Base-by-base conservation (phyloP, 1,140 invertebrate species). In the Caerostris extrusa region DNA sequence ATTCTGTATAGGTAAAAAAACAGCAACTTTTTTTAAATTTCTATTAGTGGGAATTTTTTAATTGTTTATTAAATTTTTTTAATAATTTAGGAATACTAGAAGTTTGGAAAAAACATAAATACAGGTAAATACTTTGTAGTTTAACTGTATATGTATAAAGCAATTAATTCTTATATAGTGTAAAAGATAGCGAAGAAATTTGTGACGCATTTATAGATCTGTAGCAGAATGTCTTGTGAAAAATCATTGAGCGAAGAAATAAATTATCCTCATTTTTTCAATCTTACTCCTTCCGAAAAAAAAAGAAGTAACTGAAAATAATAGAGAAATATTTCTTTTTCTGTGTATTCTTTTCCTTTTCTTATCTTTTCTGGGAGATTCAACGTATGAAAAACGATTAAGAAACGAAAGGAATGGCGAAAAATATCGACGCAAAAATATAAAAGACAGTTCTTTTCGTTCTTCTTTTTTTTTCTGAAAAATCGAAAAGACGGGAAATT, bases 321-420 rank as follows among this genome's bases (percentile, higher is more conserved):
- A 90, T 90, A 53, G 89, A 90, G 71, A 90, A 81, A 60, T 53
- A 50, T n/a, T 56, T 56, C n/a, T 90, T 55, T 82, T 90, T 82
- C 34, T 34, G 19, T 60, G 7, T 34, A 86, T 86, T 12, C 10
- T 14, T 14, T 71, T 71, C 10, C 34, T 71, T 71, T 71, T 10
- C 7, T 19, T n/a, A 14, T 7, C 5, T 71, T 58, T 53, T 90
- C 55, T 12, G 10, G 55, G 89, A 56, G 71, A 82, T 55, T 77
- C 69, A 90, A 90, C 67, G 64, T 82, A 90, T 90, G 89, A 90
- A 90, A n/a, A 90, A 61, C 89, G 89, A 90, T 90, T 90, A 90
- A 90, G 89, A 90, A 89, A 89, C 64, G 87, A 89, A 90, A 90
- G 71, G 69, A 82, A 56, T 81, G 89, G 10, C 14, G 67, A 90